Percentiles rank a stretch among this genome's conserved stretches.
These are phyloP conservation scores for Tychaedon coryphoeus DNA, from an alignment of 2,113 vertebrate species.

Conservation along the genomic window DNA sequence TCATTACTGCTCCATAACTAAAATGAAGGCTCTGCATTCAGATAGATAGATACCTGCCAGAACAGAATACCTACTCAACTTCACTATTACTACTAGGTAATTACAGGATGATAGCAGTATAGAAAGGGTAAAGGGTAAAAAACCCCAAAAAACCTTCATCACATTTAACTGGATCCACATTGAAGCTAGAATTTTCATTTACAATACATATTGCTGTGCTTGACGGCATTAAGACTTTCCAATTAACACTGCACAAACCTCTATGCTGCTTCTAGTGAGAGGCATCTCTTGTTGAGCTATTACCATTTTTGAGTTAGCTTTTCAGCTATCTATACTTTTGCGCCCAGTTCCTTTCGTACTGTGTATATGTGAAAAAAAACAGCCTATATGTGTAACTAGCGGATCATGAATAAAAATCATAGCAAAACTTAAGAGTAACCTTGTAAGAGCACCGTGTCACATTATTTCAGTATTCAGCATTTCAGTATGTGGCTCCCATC, in stretches of 20 bases:
- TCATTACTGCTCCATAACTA: neutral
- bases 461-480: neutral
- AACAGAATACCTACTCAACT: neutral
- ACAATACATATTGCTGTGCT: neutral
- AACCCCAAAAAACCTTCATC: rapidly evolving
- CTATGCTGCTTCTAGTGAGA: neutral
- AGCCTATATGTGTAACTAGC: neutral
- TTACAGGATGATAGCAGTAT: neutral
- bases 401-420: neutral
- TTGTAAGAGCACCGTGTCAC: neutral
- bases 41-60: neutral
- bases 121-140: neutral
- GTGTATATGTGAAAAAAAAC: neutral
- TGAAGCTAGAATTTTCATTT: neutral
- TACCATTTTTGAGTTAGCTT: neutral
- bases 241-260: neutral
- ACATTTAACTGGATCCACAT: neutral
- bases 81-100: neutral
- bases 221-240: neutral
- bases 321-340: neutral
- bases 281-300: neutral
- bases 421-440: neutral
- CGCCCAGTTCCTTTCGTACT: neutral
- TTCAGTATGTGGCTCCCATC: neutral
- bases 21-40: neutral